A percentile compares a stretch with the other conserved stretches of the same genome.
Evolutionary conservation across 2,113 vertebrate species (phyloP).

Genomic region (Corythaeola cristata): DNA sequence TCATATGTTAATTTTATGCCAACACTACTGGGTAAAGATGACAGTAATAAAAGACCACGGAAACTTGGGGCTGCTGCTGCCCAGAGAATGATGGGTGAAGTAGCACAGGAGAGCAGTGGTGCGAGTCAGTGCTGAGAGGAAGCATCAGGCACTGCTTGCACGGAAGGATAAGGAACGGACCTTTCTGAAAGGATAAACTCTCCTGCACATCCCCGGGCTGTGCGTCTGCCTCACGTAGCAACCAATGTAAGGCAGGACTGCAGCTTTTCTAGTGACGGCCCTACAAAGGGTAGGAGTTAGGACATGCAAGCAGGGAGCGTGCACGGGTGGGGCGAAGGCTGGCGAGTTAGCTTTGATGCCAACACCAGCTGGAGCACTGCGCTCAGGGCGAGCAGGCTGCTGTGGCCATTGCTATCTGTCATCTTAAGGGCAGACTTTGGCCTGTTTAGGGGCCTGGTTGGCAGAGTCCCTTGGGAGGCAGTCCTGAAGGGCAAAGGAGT

Average conservation of each 20-base stretch:
- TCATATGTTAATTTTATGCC: neutral
- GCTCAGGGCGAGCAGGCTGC: neutral
- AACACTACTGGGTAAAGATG: neutral
- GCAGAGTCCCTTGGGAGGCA: no score
- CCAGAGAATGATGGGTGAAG: neutral
- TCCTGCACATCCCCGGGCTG: neutral
- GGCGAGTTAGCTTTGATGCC: neutral
- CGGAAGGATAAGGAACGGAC: neutral
- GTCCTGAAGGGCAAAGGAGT: no score
- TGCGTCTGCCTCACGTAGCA: neutral
- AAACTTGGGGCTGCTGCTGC: neutral
- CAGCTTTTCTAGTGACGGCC: neutral
- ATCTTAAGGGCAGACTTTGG: neutral
- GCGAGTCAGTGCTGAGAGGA: neutral
- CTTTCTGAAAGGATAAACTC: neutral
- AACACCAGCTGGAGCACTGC: neutral
- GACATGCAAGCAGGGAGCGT: rapidly evolving
- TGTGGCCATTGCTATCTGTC: neutral
- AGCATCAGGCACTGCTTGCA: neutral
- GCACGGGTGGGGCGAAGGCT: neutral
- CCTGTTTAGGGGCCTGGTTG: neutral
- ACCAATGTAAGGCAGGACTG: neutral
- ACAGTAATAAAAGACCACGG: neutral
- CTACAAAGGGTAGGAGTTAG: neutral
- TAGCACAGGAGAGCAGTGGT: neutral